These are phyloP conservation scores for Vireo griseus DNA, from an alignment of 2,797 vertebrate genomes.

Conservation along the genomic window DNA sequence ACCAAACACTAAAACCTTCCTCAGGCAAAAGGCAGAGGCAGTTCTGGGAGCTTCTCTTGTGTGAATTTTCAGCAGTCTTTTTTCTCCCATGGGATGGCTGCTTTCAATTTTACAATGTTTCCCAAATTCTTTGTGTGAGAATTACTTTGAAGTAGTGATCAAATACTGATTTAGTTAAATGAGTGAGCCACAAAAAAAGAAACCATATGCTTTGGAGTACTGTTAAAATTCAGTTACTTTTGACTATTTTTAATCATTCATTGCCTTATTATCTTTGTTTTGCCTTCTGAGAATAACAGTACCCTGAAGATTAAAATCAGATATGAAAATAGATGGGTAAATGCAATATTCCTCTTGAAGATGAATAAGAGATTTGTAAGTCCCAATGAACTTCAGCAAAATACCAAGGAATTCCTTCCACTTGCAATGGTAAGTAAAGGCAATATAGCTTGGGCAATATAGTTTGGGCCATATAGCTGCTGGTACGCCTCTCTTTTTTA, in stretches of 20 bases:
- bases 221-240: conserved; percentile 38
- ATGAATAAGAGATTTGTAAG: neutral
- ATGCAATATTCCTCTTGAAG: neutral
- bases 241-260: conserved; percentile 46
- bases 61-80: conserved; percentile 18
- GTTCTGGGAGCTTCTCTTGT: neutral
- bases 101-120: conserved; percentile 26
- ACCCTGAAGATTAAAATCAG: conserved; percentile 17
- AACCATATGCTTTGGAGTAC: conserved; percentile 7
- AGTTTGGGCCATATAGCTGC: neutral
- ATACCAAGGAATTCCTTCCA: neutral
- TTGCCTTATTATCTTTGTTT: conserved; percentile 29
- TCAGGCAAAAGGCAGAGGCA: conserved; percentile 9
- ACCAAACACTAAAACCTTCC: neutral
- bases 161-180: conserved; percentile 59
- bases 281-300: conserved; percentile 6
- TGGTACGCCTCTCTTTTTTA: neutral
- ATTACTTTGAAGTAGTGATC: conserved; percentile 54
- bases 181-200: conserved; percentile 48
- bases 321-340: conserved; percentile 32
- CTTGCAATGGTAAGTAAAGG: neutral
- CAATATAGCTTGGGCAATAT: too few relatives aligned
- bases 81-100: conserved; percentile 29
- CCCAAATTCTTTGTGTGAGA: conserved; percentile 52
- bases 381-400: neutral